Evolutionary conservation across 2,113 vertebrate species (phyloP), one percentile per base, ranked within the genome.

Genomic region (Psittacus erithacus): DNA sequence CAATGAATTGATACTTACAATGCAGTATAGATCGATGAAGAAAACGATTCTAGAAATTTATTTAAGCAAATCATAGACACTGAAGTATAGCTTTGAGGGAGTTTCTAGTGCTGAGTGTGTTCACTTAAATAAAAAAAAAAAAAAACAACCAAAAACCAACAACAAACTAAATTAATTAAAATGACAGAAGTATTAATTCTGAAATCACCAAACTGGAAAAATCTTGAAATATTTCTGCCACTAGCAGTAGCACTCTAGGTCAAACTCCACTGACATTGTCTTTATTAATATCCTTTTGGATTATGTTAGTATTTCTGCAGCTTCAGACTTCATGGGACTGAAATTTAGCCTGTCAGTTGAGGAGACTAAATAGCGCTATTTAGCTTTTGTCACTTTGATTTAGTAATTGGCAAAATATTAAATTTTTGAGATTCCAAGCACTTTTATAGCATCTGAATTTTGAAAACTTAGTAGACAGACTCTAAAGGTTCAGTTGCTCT

Each of bases 381-480:
- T 82, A 91, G 22, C 62, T 87, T 96, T 95, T 91, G 46, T 80
- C 86, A 87, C 49, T 89, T 92, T 89, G 57, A 91, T 93, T 95
- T 82, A 86, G 22, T 38, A 92, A 95, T 76, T 92, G 84, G 46
- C 86, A 95, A 96, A 93, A 91, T 17, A 91, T 82, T 74, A 91
- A 2, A 35, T 67, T 91, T 80, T 93, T 87, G 70, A 94, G 49
- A 92, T 87, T 95, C 92, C 78, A 82, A 84, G 62, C 15, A 77
- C 52, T 85, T 96, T 65, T 63, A 74, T 43, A 10, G 9, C 31
- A 64, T 77, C 69, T 80, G 79, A 63, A 92, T 85, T 95, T 88
- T 91, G 50, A 87, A 87, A 91, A 87, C 91, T 69, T 82, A 89
- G 47, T 92, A 41, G 82, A 77, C 65, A 88, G 62, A 82, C 17